phyloP scores from a whole-genome alignment of 2,888 invertebrate genomes.

The Diarsia dahlii region DNA sequence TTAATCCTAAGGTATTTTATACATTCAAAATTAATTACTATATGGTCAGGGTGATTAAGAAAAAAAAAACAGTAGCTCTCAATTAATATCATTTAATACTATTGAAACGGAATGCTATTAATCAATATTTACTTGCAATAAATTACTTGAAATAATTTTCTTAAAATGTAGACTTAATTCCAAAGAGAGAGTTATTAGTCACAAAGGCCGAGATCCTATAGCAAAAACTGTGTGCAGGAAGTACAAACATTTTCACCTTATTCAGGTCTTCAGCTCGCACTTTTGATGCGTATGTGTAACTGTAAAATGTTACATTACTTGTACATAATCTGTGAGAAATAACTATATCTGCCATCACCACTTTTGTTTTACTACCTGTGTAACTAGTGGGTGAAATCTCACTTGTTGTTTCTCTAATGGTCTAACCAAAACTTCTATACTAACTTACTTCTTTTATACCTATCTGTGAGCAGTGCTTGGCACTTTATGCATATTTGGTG shows the following conservation, averaged over 20 bases:
- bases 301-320: not conserved
- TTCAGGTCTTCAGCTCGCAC: not conserved
- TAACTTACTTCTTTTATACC: too few relatives aligned
- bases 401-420: too few relatives aligned
- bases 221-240: not conserved
- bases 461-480: too few relatives aligned
- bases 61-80: not conserved
- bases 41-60: not conserved
- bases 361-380: too few relatives aligned
- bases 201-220: not conserved
- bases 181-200: not conserved
- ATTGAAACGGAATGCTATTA: not conserved
- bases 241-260: not conserved
- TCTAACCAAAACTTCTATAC: too few relatives aligned
- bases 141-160: not conserved
- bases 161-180: not conserved
- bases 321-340: not conserved
- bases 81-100: not conserved
- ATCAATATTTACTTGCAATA: not conserved
- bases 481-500: too few relatives aligned
- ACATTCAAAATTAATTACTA: not conserved
- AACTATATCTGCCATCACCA: not conserved
- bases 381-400: too few relatives aligned
- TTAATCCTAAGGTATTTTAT: constrained; percentile 13
- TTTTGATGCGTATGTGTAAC: not conserved